Conservation (phyloP, 2,113 vertebrate genomes). For the Chamaea fasciata region DNA sequence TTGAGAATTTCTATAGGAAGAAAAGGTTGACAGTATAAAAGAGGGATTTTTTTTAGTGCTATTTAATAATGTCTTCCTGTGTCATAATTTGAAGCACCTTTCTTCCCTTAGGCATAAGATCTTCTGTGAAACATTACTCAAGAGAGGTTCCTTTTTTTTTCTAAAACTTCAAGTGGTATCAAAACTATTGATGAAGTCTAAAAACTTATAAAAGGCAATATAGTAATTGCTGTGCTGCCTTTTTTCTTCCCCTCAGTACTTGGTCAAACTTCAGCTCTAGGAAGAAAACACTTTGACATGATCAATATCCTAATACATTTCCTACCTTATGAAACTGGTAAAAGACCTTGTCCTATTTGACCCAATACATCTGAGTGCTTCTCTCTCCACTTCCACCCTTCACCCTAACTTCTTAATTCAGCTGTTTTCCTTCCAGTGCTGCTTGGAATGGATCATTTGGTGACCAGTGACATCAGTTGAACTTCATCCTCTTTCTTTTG, state of each 20-base stretch:
- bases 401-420: not conserved
- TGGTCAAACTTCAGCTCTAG: not conserved
- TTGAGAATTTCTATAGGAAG: not conserved
- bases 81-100: not conserved
- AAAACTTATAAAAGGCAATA: not conserved
- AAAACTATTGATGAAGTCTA: not conserved
- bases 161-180: not conserved
- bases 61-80: not conserved
- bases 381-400: not conserved
- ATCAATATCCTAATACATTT: not conserved
- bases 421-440: not conserved
- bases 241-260: not conserved
- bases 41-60: not conserved
- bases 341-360: not conserved
- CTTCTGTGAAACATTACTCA: not conserved
- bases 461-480: not conserved
- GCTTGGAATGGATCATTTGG: not conserved
- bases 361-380: not conserved
- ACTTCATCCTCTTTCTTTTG: not conserved
- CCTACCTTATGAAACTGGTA: not conserved
- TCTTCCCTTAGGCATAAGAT: not conserved
- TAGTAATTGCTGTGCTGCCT: not conserved
- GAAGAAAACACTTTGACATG: not conserved
- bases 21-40: not conserved
- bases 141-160: not conserved